A percentile compares a stretch with the other conserved stretches of the same genome.
Conservation (phyloP, 2,797 vertebrate species). For the Clarias platycephalus region DNA sequence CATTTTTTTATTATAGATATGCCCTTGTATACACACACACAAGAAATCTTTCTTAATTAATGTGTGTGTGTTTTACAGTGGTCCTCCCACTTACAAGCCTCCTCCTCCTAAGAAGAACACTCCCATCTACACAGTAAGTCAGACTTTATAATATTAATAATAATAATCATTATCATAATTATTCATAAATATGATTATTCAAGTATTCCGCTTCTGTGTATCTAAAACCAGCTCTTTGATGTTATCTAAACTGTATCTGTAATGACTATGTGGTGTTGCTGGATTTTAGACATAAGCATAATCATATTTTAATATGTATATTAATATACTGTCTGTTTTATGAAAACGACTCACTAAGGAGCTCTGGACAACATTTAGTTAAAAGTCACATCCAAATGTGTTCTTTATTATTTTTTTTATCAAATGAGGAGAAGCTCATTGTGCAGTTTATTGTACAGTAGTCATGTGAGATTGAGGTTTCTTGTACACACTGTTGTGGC, state of each 20-base stretch:
- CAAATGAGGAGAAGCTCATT: background rate
- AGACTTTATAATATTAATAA: background rate
- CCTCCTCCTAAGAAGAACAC: constrained; percentile 72
- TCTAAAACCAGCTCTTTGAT: background rate
- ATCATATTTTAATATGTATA: background rate
- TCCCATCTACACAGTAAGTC: constrained; percentile 66
- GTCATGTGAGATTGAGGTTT: no score
- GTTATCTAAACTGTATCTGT: background rate
- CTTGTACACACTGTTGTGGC: background rate
- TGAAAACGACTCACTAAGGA: background rate
- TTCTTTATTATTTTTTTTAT: no score
- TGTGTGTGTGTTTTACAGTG: constrained; percentile 62
- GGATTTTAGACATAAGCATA: background rate
- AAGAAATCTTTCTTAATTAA: no score
- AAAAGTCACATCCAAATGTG: no score
- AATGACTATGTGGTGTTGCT: background rate
- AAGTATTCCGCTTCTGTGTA: background rate
- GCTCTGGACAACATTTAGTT: no score
- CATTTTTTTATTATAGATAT: no score
- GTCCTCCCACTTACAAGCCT: constrained; percentile 77
- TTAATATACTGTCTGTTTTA: no score
- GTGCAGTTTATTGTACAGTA: no score
- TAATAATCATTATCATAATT: background rate
- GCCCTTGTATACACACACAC: background rate
- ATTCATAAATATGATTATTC: background rate